Evolutionary conservation across 2,888 invertebrate species (phyloP).

Genomic region (Cloeon dipterum): DNA sequence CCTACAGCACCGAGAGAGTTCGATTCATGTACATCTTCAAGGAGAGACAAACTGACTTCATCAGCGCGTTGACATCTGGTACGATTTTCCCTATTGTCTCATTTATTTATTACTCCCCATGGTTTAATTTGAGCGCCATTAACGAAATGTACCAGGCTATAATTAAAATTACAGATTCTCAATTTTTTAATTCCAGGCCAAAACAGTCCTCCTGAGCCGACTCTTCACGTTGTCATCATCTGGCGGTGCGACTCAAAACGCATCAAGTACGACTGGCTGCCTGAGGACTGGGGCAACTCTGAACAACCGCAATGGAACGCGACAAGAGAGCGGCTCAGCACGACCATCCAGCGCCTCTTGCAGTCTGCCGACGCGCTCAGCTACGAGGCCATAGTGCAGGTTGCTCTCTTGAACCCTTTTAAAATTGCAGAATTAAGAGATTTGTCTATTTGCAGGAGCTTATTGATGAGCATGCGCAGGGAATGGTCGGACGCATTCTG

Average conservation of each 20-base stretch:
- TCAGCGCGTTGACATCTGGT: conserved; percentile 38
- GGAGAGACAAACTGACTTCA: conserved; percentile 62
- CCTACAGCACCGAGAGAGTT: conserved; percentile 40
- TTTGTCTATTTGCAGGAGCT: conserved; percentile 36
- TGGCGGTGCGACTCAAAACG: conserved; percentile 75
- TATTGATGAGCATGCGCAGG: conserved; percentile 53
- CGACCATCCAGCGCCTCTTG: conserved; percentile 43
- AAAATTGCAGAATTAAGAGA: not conserved
- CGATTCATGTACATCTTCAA: conserved; percentile 70
- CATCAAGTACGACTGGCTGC: conserved; percentile 78
- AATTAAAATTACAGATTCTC: conserved; percentile 1
- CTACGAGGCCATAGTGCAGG: conserved; percentile 58
- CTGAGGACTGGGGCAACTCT: conserved; percentile 27
- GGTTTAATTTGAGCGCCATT: too few relatives aligned
- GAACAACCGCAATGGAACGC: conserved; percentile 28
- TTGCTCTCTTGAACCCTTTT: conserved; percentile 16
- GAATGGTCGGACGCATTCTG: conserved; percentile 43
- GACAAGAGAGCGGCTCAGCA: conserved; percentile 46
- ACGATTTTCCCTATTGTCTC: conserved; percentile 6
- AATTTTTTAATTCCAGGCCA: conserved; percentile 18
- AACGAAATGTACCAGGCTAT: too few relatives aligned
- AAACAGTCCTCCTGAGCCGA: conserved; percentile 34
- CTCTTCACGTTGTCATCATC: conserved; percentile 61
- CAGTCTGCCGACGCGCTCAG: conserved; percentile 48
- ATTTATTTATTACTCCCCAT: not conserved